These are phyloP conservation scores for Papilio glaucus DNA, from an alignment of 1,140 invertebrate genomes.

Conservation along the genomic window DNA sequence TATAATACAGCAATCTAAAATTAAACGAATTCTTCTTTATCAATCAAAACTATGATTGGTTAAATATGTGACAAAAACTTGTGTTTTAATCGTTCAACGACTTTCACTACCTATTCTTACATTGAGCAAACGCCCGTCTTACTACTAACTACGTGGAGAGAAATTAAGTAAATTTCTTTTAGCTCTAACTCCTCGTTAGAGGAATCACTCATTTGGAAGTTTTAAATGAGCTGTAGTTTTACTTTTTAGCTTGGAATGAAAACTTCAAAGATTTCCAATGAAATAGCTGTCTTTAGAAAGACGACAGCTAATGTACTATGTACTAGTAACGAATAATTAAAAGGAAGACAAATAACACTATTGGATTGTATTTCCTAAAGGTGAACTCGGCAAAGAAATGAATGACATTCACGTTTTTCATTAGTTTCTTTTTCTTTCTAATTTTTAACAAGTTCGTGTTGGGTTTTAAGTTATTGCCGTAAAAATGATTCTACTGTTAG, in stretches of 20 bases:
- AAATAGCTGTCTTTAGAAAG: neutral
- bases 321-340: no score
- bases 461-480: no score
- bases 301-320: neutral
- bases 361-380: no score
- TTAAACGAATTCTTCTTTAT: no score
- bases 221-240: constrained; percentile 38
- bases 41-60: no score
- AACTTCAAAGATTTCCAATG: constrained; percentile 22
- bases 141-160: neutral
- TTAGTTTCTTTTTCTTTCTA: no score
- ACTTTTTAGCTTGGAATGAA: constrained; percentile 23
- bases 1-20: no score
- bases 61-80: constrained; percentile 7
- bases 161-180: constrained; percentile 35
- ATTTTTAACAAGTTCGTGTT: no score
- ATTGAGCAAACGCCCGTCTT: constrained; percentile 4
- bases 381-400: no score
- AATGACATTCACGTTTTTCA: no score
- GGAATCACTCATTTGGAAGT: constrained; percentile 37
- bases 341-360: no score
- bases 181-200: constrained; percentile 28
- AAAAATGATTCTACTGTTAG: no score
- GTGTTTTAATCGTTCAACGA: neutral
- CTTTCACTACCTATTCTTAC: neutral